Base-by-base conservation (phyloP, 2,797 vertebrate genomes). In the Coregonus ussuriensis region DNA sequence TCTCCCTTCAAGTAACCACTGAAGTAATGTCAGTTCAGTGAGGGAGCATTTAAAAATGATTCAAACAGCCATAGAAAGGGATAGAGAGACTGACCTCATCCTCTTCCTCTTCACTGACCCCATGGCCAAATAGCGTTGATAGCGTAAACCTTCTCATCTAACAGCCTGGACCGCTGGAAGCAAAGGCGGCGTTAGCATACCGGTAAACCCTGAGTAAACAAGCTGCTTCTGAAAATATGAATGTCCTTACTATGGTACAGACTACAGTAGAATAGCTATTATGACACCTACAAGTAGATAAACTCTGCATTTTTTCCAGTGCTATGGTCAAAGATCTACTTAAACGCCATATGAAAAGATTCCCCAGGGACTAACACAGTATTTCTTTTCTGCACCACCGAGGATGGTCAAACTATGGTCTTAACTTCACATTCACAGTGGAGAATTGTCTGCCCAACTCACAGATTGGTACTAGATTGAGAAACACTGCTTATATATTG, bases 121-220 rank as follows among this genome's bases (percentile, higher is more conserved):
- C 72, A 18, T 74, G 72, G 71, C 76, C 77, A 66, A 86, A 85
- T 71, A 86, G 68, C 1, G 82, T 83, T 18, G 84, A 80, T 72
- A 85, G 66, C 3, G 87, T 88, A 78, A 84, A 3, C 54, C 81
- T 86, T 86, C 84, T 89, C 89, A 91, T 91, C 84, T 77, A 81
- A 52, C 68, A 78, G 77, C 69, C 18, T 54, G 68, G 52, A 41
- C 74, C 11, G 21, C 77, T 82, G 52, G 79, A 85, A 88, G 59
- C 54, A 25, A 14, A 63, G 54, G n/a, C 52, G 35, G 25, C 14
- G 6, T 33, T 67, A 67, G 65, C 63, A 33, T 31, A 31, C 31
- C 15, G 1, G 5, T 67, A 33, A 67, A 67, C 5, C 14, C 6
- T 21, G 21, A 62, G 21, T n/a, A 62, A 21, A 6, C 59, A 21